These are phyloP conservation scores for Coleophora deauratella DNA, from an alignment of 2,888 invertebrate genomes.

Conservation along the genomic window DNA sequence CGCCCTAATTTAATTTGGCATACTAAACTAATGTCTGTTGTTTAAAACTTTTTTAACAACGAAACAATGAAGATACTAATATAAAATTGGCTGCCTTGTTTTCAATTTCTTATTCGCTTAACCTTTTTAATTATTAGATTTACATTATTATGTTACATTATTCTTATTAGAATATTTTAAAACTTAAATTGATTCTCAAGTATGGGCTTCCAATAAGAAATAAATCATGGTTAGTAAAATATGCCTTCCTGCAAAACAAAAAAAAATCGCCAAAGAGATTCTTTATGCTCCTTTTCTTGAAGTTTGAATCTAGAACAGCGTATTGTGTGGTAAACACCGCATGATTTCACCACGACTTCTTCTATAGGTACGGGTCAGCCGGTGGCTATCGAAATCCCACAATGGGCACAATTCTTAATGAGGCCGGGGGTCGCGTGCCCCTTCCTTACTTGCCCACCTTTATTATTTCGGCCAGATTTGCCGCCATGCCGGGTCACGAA, in stretches of 20 bases:
- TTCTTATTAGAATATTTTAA: no score
- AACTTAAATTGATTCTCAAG: no score
- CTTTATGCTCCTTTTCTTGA: no score
- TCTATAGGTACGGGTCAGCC: slow-evolving; percentile 4
- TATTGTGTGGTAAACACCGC: background rate
- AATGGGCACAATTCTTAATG: slow-evolving; percentile 28
- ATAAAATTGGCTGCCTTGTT: no score
- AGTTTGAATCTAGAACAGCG: background rate
- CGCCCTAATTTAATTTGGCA: slow-evolving; percentile 10
- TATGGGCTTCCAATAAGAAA: no score
- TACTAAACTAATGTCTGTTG: background rate
- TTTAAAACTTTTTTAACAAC: slow-evolving; percentile 13
- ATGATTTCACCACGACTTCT: background rate
- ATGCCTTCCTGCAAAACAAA: no score
- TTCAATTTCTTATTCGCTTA: no score
- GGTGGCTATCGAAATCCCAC: slow-evolving; percentile 8
- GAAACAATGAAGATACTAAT: no score
- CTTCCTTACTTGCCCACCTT: slow-evolving; percentile 20
- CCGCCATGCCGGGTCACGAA: slow-evolving; percentile 53
- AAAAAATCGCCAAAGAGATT: no score
- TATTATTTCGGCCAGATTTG: slow-evolving; percentile 62
- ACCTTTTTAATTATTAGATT: no score
- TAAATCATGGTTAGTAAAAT: no score
- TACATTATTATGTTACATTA: no score
- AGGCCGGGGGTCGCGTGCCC: slow-evolving; percentile 59